Evolutionary conservation across 2,797 vertebrate species (phyloP).

Genomic region (Hipposideros larvatus): DNA sequence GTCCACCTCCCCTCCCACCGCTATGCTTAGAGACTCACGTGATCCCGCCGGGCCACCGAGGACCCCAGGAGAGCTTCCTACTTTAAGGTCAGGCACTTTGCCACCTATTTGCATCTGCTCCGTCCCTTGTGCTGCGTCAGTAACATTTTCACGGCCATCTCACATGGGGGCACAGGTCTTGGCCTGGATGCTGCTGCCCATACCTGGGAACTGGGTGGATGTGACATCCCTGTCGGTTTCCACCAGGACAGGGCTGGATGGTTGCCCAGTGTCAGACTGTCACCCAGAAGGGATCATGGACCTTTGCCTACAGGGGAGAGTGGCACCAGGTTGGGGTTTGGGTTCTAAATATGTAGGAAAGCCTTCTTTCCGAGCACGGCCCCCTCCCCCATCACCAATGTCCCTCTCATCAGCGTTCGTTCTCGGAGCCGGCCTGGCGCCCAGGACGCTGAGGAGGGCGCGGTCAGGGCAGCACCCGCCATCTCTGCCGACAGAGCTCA

Average conservation of each 20-base stretch:
- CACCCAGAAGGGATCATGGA: background rate
- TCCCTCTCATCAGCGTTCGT: background rate
- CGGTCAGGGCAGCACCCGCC: background rate
- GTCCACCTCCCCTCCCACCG: background rate
- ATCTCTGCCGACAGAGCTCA: background rate
- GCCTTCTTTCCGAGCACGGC: background rate
- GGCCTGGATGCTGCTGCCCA: background rate
- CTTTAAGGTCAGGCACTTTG: background rate
- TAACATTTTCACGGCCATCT: background rate
- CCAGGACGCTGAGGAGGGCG: background rate
- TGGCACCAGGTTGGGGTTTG: background rate
- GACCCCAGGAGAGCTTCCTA: background rate
- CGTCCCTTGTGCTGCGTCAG: background rate
- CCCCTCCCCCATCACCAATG: background rate
- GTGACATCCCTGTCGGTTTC: background rate
- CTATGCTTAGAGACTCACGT: background rate
- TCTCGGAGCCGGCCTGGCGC: fast-evolving
- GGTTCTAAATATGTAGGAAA: background rate
- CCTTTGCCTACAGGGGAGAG: background rate
- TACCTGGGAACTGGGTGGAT: background rate
- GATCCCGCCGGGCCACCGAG: background rate
- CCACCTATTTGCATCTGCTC: fast-evolving
- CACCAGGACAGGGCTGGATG: background rate
- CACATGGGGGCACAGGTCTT: background rate
- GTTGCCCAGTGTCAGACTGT: background rate